A percentile compares a stretch with the other conserved stretches of the same genome.
These are phyloP conservation scores for Homarus gammarus DNA, from an alignment of 2,888 invertebrate genomes.

Conservation along the genomic window DNA sequence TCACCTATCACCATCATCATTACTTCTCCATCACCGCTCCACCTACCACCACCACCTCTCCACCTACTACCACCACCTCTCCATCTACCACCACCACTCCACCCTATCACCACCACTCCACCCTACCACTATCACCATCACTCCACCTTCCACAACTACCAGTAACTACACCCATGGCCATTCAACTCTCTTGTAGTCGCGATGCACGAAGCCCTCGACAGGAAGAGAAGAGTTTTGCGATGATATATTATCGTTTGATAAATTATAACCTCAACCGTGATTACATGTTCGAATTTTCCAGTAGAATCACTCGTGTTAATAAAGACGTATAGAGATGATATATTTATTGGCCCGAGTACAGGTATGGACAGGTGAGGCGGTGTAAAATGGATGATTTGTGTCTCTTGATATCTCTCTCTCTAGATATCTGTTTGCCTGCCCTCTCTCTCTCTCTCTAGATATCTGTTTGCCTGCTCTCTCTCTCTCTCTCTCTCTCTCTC, in stretches of 20 bases:
- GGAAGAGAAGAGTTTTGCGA: not conserved
- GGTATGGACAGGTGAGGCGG: not conserved
- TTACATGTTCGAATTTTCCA: not conserved
- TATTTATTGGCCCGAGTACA: not conserved
- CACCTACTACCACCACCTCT: not conserved
- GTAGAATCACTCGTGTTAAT: not conserved
- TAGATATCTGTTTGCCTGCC: not conserved
- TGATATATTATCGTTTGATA: not conserved
- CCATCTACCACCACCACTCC: not conserved
- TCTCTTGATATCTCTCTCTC: not conserved
- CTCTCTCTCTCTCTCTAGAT: not conserved
- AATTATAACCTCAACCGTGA: not conserved
- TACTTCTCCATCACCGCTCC: not conserved
- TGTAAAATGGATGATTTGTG: not conserved
- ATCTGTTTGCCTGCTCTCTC: not conserved
- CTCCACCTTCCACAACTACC: too few relatives aligned
- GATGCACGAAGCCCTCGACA: not conserved
- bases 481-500: not conserved
- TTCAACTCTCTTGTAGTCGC: too few relatives aligned
- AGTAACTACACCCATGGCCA: too few relatives aligned
- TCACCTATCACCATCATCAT: not conserved
- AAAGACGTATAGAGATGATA: not conserved
- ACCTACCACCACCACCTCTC: not conserved
- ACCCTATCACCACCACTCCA: not conserved
- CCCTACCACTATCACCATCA: not conserved